A percentile compares a stretch with the other conserved stretches of the same genome.
Conservation (phyloP, 2,113 vertebrate species). For the Pseudonaja textilis region DNA sequence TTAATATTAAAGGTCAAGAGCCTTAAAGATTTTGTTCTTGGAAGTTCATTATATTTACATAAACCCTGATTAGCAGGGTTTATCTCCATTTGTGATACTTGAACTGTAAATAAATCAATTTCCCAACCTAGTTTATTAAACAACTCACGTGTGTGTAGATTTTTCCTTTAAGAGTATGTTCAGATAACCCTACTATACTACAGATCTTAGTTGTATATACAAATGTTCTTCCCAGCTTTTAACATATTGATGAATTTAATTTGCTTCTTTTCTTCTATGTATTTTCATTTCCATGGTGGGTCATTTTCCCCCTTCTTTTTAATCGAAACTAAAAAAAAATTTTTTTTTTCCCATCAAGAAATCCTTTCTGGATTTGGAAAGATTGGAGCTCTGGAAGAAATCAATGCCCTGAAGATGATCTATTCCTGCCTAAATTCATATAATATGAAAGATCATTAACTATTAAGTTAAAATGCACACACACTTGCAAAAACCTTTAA, state of each 20-base stretch:
- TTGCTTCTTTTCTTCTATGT: not conserved
- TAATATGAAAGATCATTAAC: too few species aligned
- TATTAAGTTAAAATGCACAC: not conserved
- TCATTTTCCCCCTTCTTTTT: not conserved
- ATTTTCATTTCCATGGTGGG: not conserved
- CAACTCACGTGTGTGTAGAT: not conserved
- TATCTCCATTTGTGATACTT: not conserved
- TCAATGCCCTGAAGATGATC: not conserved
- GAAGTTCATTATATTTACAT: not conserved
- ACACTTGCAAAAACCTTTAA: not conserved
- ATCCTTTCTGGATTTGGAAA: not conserved
- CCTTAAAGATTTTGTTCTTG: not conserved
- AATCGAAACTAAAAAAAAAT: not conserved
- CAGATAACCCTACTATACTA: not conserved
- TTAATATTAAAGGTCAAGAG: not conserved
- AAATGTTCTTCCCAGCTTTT: not conserved
- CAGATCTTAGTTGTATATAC: not conserved
- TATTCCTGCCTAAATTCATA: not conserved
- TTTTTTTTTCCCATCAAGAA: not conserved
- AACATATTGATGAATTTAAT: not conserved
- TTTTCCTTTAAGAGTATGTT: not conserved
- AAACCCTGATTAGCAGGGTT: too few species aligned
- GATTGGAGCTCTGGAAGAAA: not conserved
- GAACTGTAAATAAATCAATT: not conserved
- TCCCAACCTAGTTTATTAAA: not conserved